Evolutionary conservation across 2,888 invertebrate genomes (phyloP).

Genomic region (Orchesella flavescens): DNA sequence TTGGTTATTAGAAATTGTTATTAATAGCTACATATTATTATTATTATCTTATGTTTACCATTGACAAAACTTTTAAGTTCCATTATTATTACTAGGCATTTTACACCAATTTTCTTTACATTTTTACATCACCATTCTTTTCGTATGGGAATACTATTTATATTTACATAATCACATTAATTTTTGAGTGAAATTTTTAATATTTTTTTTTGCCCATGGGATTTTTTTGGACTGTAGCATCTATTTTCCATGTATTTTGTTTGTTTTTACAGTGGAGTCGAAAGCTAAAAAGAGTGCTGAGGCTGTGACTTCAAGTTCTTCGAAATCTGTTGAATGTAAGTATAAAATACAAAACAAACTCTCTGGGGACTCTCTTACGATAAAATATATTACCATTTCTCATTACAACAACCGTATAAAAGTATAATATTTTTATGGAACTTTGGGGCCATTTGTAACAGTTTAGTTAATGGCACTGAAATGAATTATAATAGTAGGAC

Average conservation of each 20-base stretch:
- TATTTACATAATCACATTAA: conserved; percentile 4
- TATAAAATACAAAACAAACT: background rate
- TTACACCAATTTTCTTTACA: too few relatives aligned
- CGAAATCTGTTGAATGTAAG: conserved; percentile 61
- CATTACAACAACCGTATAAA: background rate
- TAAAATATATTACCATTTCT: background rate
- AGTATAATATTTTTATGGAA: too few relatives aligned
- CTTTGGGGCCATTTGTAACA: too few relatives aligned
- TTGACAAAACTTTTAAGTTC: too few relatives aligned
- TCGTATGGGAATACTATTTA: too few relatives aligned
- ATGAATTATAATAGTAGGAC: too few relatives aligned
- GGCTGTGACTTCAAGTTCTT: conserved; percentile 56
- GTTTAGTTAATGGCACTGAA: too few relatives aligned
- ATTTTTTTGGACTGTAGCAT: conserved; percentile 43
- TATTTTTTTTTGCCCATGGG: background rate
- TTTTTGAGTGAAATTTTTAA: conserved; percentile 15
- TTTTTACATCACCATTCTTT: too few relatives aligned
- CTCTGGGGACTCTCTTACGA: background rate
- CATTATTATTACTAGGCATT: too few relatives aligned
- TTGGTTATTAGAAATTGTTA: too few relatives aligned
- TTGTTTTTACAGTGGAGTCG: conserved; percentile 70
- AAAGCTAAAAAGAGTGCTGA: conserved; percentile 66
- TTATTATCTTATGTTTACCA: too few relatives aligned
- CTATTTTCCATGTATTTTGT: conserved; percentile 60
- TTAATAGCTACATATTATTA: too few relatives aligned